Base-by-base conservation (phyloP, 2,797 vertebrate species). In the Eleutherodactylus coqui region DNA sequence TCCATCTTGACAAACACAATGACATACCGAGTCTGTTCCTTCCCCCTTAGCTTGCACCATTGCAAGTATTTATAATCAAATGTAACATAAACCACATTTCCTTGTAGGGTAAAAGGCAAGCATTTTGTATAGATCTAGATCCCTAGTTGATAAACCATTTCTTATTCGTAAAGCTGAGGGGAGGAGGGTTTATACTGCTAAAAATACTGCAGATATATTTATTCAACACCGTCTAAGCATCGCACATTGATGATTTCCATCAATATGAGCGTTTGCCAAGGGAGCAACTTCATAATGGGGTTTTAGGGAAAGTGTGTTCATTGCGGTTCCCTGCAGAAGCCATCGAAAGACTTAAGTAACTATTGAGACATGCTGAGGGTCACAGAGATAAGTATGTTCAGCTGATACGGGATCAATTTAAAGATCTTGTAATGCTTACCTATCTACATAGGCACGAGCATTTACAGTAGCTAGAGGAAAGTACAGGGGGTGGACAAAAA, bases 11-110 rank as follows among this genome's bases (percentile, higher is more conserved):
- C 47, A 82, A 51, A 70, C 21, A 21, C 43, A 10, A 24, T 14
- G 45, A 60, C 51, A 73, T 1, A 16, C 51, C 1, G 49, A 53
- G 47, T n/a, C 27, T 32, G 27, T 51, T 64, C 43, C 43, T 29
- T 51, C 43, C 7, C 41, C 27, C 38, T 62, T 43, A 70, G 79
- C 45, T 67, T 70, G 79, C 32, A 51, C 62, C 47, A 32, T 82
- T 72, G 49, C 47, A 73, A 82, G 80, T 58, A 67, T 58, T 82
- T 72, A 82, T 72, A 72, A 73, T 82, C 36, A 51, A 82, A 67
- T 55, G n/a, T 13, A 55, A 64, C 60, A 45, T 83, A 83, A 83
- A 60, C 70, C 55, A 29, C 55, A 76, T 64, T 77, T 64, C 72
- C 82, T 34, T 76, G 29, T 64, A 84, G 38, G 73, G 82, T 49